Evolutionary conservation across 2,113 vertebrate genomes (phyloP).

Genomic region (Rafetus swinhoei): DNA sequence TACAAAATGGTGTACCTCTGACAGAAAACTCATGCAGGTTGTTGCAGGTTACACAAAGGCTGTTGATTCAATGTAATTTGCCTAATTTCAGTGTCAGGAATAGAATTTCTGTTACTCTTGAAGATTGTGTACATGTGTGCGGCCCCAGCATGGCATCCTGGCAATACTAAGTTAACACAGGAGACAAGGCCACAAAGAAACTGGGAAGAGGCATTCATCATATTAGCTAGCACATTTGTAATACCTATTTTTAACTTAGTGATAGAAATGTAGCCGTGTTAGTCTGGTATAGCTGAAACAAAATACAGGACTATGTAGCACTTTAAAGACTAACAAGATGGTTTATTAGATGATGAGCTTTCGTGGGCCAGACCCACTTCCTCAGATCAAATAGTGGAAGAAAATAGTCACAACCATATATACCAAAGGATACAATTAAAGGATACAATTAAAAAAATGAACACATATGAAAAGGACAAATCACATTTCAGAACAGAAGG

Average conservation of each 20-base stretch:
- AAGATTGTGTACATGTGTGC: neutral
- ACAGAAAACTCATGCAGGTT: neutral
- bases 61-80: neutral
- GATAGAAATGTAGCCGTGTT: too few species aligned
- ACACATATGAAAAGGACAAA: too few species aligned
- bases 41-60: neutral
- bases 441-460: too few species aligned
- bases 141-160: neutral
- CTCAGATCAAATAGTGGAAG: too few species aligned
- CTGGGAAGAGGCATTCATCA: neutral
- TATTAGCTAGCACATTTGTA: neutral
- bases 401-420: too few species aligned
- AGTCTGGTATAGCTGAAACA: too few species aligned
- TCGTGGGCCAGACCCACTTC: too few species aligned
- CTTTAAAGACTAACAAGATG: too few species aligned
- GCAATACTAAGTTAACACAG: neutral
- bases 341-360: too few species aligned
- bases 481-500: too few species aligned
- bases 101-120: neutral
- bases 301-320: too few species aligned
- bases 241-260: neutral
- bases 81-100: neutral
- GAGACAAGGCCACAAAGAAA: neutral
- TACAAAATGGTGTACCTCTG: neutral
- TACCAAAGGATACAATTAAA: too few species aligned